A percentile compares a stretch with the other conserved stretches of the same genome.
phyloP scores from a whole-genome alignment of 2,797 vertebrate species.

The Pelobates cultripes region DNA sequence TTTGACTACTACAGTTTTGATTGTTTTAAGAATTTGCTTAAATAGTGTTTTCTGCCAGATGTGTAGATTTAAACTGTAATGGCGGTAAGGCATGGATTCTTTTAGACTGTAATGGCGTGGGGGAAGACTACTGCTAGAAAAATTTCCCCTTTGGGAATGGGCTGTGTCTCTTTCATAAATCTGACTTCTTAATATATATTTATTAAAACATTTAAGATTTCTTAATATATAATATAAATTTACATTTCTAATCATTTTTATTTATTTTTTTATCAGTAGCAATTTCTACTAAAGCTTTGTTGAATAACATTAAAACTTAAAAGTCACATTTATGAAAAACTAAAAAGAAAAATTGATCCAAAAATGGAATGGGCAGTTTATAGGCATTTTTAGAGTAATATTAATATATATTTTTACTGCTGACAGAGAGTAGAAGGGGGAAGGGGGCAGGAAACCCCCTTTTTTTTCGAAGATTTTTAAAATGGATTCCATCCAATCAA shows the following conservation, averaged over 20 bases:
- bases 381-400: no score
- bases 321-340: neutral
- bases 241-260: neutral
- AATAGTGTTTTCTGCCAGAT: neutral
- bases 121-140: neutral
- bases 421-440: no score
- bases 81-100: conserved; percentile 20
- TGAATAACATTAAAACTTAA: neutral
- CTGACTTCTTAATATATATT: neutral
- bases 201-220: neutral
- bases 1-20: no score
- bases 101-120: conserved; percentile 18
- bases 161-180: neutral
- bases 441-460: no score
- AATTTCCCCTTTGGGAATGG: neutral
- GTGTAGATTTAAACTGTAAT: conserved; percentile 6
- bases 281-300: neutral
- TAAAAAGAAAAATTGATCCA: neutral
- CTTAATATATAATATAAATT: neutral
- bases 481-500: no score
- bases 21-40: no score
- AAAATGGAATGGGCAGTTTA: no score
- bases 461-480: no score
- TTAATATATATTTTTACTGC: no score
- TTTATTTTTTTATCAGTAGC: neutral